Evolutionary conservation across 2,888 invertebrate species (phyloP), one percentile per base, ranked within the genome.

Genomic region (Tipula vernalis): DNA sequence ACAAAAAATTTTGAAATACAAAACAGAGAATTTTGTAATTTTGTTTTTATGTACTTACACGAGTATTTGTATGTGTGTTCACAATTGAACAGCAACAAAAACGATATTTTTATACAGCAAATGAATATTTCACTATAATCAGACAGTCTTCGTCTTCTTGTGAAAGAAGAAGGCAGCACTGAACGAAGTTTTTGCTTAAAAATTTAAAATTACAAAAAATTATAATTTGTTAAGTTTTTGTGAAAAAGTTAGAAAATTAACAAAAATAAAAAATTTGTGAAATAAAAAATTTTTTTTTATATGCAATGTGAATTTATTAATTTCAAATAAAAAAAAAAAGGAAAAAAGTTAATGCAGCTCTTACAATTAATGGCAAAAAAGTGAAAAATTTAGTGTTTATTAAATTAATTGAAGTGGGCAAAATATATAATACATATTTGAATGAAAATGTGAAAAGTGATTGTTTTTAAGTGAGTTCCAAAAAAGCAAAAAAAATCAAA

Each of bases 181-280:
- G 85, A 85, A 84, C n/a, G 84, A 84, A 44, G 36, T 85, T 44
- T 85, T 15, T 85, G 85, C 44, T 18, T 86, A 85, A 71, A 10
- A 85, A 84, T 36, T 57, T 42, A 57, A 39, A 88, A 88, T 88
- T 88, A 88, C 36, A 36, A 39, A 36, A 39, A 84, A 84, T 83
- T 71, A 36, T 83, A 83, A 83, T 28, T 83, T 36, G n/a, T 28
- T 36, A 84, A 84, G 84, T 84, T 39, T 84, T 39, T 71, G 71
- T 71, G 71, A 18, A 51, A 42, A 51, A 71, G 28, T 71, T 71
- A 15, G 6, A 57, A 57, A 15, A 18, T 71, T 71, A 3, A 10
- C 4, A 71, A 71, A 71, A 71, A 71, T 71, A 28, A 28, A 28
- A 28, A 28, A 28, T 1, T 28, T 28, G 28, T 28, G 28, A 28